Conservation (phyloP, 2,797 vertebrate genomes). For the Cyprinella venusta region DNA sequence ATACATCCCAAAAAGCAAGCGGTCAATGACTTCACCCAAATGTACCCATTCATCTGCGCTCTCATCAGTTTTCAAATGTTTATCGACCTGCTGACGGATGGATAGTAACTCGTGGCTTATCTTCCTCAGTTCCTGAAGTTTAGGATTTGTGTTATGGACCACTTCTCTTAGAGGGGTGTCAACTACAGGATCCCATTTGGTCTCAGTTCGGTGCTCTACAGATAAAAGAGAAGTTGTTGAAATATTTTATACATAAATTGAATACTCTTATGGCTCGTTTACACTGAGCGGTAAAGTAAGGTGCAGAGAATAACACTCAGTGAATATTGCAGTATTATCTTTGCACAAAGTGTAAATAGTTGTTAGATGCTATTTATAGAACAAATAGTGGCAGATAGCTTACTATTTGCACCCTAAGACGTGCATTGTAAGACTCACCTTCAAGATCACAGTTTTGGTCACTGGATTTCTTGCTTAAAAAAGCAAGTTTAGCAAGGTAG, state of each 20-base stretch:
- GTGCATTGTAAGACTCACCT: conserved; percentile 49
- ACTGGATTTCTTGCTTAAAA: conserved; percentile 58
- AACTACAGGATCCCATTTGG: background rate
- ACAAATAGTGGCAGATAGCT: too few relatives aligned
- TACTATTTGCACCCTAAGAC: too few relatives aligned
- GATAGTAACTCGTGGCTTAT: conserved; percentile 2
- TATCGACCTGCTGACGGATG: conserved; percentile 23
- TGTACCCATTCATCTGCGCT: conserved; percentile 2
- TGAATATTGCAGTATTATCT: background rate
- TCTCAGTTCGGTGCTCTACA: background rate
- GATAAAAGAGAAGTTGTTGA: background rate
- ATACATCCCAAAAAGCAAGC: conserved; percentile 19
- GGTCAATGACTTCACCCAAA: conserved; percentile 27
- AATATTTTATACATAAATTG: too few relatives aligned
- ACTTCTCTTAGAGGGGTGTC: background rate
- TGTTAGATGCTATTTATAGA: background rate
- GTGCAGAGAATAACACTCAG: background rate
- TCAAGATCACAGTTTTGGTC: conserved; percentile 7
- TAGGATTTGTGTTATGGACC: background rate
- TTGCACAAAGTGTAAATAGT: background rate
- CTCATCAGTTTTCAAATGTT: conserved; percentile 8
- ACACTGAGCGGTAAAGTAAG: too few relatives aligned
- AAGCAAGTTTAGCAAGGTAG: conserved; percentile 65
- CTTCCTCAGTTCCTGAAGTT: conserved; percentile 1
- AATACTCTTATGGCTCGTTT: too few relatives aligned